These are phyloP conservation scores for Macrostomum cliftonense DNA, from an alignment of 2,888 invertebrate species.

Conservation along the genomic window DNA sequence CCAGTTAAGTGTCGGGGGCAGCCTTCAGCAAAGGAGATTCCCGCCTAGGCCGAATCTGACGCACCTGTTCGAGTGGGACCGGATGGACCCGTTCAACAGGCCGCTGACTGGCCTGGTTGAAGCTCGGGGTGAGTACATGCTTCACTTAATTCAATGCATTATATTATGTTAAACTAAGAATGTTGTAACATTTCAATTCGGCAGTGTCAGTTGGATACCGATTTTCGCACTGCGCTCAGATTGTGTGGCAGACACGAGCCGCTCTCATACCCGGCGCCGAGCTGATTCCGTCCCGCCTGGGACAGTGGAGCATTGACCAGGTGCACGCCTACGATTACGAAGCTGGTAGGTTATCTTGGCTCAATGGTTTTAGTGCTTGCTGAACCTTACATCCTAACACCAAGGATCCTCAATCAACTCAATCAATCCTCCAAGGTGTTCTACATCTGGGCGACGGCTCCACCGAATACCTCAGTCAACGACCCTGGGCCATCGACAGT, in stretches of 20 bases:
- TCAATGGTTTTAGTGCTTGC: too few species aligned
- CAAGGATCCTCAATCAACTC: too few species aligned
- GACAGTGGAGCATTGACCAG: slow-evolving; percentile 89
- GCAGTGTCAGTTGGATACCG: slow-evolving; percentile 65
- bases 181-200: too few species aligned
- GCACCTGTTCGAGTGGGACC: slow-evolving; percentile 93
- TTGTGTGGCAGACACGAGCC: slow-evolving; percentile 90
- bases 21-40: slow-evolving; percentile 69
- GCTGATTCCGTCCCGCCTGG: slow-evolving; percentile 84
- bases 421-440: slow-evolving; percentile 50
- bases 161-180: too few species aligned
- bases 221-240: slow-evolving; percentile 60
- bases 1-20: slow-evolving; percentile 69
- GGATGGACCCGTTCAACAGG: slow-evolving; percentile 86
- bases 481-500: slow-evolving; percentile 70
- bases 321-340: slow-evolving; percentile 97
- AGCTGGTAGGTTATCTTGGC: slow-evolving; percentile 48
- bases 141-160: too few species aligned
- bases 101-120: slow-evolving; percentile 91
- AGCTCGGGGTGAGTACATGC: slow-evolving; percentile 60
- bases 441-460: slow-evolving; percentile 92
- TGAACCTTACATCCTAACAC: too few species aligned
- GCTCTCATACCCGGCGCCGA: slow-evolving; percentile 83
- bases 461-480: slow-evolving; percentile 67
- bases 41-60: slow-evolving; percentile 86